Percentiles rank a stretch among this genome's conserved stretches.
Evolutionary conservation across 2,797 vertebrate species (phyloP).

Genomic region (Onychomys leucogaster): DNA sequence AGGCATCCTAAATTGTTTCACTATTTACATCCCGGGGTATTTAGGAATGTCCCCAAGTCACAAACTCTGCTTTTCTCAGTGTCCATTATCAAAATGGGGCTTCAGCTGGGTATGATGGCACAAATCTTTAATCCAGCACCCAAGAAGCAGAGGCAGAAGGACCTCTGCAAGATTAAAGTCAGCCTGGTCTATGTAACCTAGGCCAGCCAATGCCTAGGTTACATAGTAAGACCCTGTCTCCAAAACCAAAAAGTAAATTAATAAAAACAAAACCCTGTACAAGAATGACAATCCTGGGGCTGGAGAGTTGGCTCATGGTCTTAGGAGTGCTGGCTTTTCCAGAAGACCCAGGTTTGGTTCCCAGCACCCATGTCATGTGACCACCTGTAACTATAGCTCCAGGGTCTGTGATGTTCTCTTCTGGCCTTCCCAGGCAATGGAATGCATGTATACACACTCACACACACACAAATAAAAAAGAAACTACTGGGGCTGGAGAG

Average conservation of each 20-base stretch:
- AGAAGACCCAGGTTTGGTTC: neutral
- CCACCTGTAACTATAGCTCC: neutral
- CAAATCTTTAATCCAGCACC: neutral
- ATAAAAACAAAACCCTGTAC: neutral
- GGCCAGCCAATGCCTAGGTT: neutral
- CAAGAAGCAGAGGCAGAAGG: neutral
- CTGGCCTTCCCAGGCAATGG: neutral
- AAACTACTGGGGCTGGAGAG: too few relatives aligned
- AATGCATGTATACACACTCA: neutral
- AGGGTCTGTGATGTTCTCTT: neutral
- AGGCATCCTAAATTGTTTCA: constrained; percentile 8
- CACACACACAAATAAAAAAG: neutral
- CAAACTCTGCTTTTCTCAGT: constrained; percentile 31
- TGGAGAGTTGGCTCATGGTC: neutral
- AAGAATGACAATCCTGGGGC: neutral
- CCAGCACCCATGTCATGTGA: neutral
- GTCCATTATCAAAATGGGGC: constrained; percentile 3
- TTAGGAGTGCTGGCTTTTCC: neutral
- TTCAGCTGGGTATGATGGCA: neutral
- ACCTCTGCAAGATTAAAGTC: neutral
- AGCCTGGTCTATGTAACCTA: neutral
- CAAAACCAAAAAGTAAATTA: neutral
- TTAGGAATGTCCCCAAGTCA: constrained; percentile 8
- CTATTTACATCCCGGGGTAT: neutral
- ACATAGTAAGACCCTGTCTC: neutral